Evolutionary conservation across 2,888 invertebrate species (phyloP), one percentile per base, ranked within the genome.

Genomic region (Thysanoteuthis rhombus): DNA sequence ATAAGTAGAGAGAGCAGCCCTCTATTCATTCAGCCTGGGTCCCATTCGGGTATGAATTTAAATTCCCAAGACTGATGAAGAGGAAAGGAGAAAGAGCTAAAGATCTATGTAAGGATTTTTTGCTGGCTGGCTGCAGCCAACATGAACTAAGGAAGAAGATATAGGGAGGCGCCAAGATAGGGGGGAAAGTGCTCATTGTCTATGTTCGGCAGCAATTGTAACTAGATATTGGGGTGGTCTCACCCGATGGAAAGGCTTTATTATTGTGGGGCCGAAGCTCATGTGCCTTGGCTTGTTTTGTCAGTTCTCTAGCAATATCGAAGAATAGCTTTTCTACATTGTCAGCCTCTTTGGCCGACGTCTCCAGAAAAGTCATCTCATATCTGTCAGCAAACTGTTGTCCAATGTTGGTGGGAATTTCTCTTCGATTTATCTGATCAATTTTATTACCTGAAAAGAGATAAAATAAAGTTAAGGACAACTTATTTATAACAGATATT

Each of bases 321-420:
- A 99, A 98, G 97, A 99, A 99, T 94, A 99, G 97, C 96, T 98
- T 98, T 97, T 99, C 99, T 8, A 99, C 99, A 97, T 99, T 99
- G 96, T 99, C 99, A 3, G 99, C 99, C 97, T 99, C 99, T 97
- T 99, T 99, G 0, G 99, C 99, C 0, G 99, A 99, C 0, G 99
- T 99, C 97, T 99, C 99, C 95, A 99, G 97, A 97, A 99, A 99
- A 94, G 96, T 96, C 99, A 99, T 99, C 96, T 98, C 98, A 96
- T 99, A 99, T 95, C 98, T 98, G 96, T 98, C 98, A 39, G 99
- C 99, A 97, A 99, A 99, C 97, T 99, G 99, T 97, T 97, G 99
- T 1, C 99, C 99, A 92, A 99, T 99, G 96, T 98, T 98, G 47
- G 98, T 98, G 1, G 99, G 99, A 96, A 99, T 98, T 97, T 99